Evolutionary conservation across 2,797 vertebrate genomes (phyloP).

Genomic region (Perodicticus potto): DNA sequence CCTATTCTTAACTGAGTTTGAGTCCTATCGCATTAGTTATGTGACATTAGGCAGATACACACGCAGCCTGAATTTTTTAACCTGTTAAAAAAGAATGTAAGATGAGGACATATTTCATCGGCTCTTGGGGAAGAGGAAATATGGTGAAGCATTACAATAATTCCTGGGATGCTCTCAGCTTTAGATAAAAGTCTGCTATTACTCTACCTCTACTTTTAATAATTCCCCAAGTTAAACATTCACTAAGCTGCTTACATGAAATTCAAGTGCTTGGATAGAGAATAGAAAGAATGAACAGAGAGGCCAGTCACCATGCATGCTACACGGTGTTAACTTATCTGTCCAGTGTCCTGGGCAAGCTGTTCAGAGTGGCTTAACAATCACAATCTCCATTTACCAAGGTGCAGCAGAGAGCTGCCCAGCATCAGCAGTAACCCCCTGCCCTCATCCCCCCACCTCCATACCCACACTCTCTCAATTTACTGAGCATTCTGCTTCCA

Average conservation of each 20-base stretch:
- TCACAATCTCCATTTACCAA: no score
- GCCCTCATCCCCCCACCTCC: no score
- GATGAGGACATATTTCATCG: neutral
- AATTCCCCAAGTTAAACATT: neutral
- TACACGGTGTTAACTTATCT: rapidly evolving
- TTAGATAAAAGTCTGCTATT: neutral
- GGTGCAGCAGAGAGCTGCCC: no score
- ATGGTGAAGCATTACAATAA: neutral
- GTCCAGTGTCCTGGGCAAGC: rapidly evolving
- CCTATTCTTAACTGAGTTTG: rapidly evolving
- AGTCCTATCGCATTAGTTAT: neutral
- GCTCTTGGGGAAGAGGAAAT: no score
- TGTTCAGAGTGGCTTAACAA: neutral
- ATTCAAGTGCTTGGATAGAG: rapidly evolving
- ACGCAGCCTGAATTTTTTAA: neutral
- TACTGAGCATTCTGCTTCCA: neutral
- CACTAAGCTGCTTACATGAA: neutral
- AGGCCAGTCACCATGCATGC: rapidly evolving
- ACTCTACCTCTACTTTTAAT: no score
- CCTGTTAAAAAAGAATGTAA: neutral
- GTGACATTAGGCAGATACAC: no score
- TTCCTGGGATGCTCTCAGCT: no score
- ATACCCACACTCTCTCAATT: no score
- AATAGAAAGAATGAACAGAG: no score
- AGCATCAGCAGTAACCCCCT: rapidly evolving